phyloP scores from a whole-genome alignment of 1,140 invertebrate genomes.

The Glomeris maerens region DNA sequence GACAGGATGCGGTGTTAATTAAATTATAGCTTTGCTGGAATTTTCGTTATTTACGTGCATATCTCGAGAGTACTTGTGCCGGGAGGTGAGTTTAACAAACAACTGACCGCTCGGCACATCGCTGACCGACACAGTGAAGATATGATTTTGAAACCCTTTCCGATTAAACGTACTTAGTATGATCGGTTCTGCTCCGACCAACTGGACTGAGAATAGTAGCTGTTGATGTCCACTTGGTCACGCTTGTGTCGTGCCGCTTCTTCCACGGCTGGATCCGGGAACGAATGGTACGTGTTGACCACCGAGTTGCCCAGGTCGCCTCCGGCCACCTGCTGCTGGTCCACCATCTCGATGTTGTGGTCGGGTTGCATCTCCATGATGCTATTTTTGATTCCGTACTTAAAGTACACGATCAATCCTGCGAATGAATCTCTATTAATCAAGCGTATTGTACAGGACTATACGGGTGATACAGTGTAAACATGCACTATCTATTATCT shows the following conservation, averaged over 20 bases:
- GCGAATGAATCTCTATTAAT: neutral
- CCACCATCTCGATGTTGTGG: constrained; percentile 14
- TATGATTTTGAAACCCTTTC: too few species aligned
- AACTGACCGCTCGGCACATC: too few species aligned
- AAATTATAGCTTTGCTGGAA: too few species aligned
- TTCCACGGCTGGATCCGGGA: neutral
- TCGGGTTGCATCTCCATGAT: constrained; percentile 19
- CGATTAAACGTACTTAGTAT: too few species aligned
- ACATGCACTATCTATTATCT: neutral
- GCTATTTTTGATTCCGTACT: constrained; percentile 26
- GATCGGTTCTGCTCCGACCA: neutral
- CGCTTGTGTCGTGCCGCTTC: neutral
- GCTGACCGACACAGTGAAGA: too few species aligned
- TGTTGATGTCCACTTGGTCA: neutral
- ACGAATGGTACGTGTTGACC: constrained; percentile 1
- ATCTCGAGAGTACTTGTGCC: too few species aligned
- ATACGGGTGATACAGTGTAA: neutral
- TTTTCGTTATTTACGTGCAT: too few species aligned
- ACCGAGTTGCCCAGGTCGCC: neutral
- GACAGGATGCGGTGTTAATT: too few species aligned
- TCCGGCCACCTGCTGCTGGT: neutral
- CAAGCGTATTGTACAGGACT: neutral
- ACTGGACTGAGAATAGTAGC: neutral
- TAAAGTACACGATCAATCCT: constrained; percentile 27
- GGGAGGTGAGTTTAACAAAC: too few species aligned